Base-by-base conservation (phyloP, 2,113 vertebrate species). In the Calidris pygmaea region DNA sequence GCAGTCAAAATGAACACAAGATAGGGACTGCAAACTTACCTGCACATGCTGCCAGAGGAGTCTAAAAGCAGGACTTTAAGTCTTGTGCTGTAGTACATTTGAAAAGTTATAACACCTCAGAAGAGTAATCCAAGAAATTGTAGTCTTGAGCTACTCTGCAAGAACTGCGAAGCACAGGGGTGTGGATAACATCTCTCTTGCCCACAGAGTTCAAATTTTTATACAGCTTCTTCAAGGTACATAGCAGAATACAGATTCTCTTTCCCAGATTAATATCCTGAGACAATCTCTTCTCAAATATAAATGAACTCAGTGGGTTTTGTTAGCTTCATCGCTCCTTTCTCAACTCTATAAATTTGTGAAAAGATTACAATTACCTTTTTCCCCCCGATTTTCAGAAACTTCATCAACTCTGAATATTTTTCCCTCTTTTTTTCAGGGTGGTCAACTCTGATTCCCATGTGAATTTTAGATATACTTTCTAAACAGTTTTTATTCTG, bases 41-140 rank as follows among this genome's bases (percentile, higher is more conserved):
- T 10, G 12, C 0, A 1, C 11, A 27, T 0, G 0, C 9, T 66
- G 32, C 34, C 11, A 30, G 65, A 77, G 15, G 39, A 10, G 34
- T 70, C 6, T 39, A 63, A 83, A 77, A 71, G 12, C 53, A 48
- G 7, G 11, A 73, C 67, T 96, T 92, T 39, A 47, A 76, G 15
- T 29, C 23, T 81, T 29, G 26, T 77, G 12, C 26, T 67, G 0
- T 16, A 45, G 37, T 55, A 50, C 3, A 4, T 21, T 73, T 52
- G 37, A 74, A 87, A 71, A 29, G 37, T 47, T 91, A 20, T 14
- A 47, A 56, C 41, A 43, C 10, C 60, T 78, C 4, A 41, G 72
- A 80, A 77, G 32, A 77, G 9, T 39, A 58, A 48, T 58, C 15
- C n/a, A 77, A 78, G 53, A 86, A 83, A 56, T 7, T n/a, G 26